Evolutionary conservation across 1,140 invertebrate genomes (phyloP), one percentile per base, ranked within the genome.

Genomic region (Aphidius gifuensis): DNA sequence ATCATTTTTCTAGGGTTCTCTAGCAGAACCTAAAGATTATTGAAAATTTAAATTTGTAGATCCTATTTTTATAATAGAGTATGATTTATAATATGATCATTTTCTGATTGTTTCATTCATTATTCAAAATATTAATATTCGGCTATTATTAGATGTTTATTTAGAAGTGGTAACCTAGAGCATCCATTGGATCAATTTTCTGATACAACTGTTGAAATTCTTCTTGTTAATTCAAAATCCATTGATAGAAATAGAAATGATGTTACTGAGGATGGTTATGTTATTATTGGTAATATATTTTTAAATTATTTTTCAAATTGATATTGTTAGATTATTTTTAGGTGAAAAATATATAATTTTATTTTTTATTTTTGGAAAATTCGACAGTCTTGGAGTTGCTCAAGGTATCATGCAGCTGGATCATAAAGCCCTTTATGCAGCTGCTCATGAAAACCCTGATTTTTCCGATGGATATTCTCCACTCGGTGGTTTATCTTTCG

Each of bases 1-100:
- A 71, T 90, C 89, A 0, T 97, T 92, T 71, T 98, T 97, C 76
- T 98, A 96, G 96, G 94, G 93, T 11, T 78, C 94, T 9, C 83
- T 92, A 21, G 95, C 96, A 0, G 88, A 92, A 68, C 85, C 87
- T 40, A 93, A 91, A 3, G 93, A 97, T 76, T 82, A 87, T 49
- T 81, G 97, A 9, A 86, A 87, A 60, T 92, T 98, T 75, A 87
- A 88, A 74, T 96, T 96, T 76, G 82, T 83, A 56, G 85, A 86
- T 64, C 92, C 95, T 40, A 86, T 89, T 69, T 70, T 81, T 69
- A 78, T 97, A 68, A 89, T 89, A 76, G 90, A 85, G 92, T 23
- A n/a, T n/a, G n/a, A n/a, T n/a, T n/a, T n/a, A n/a, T n/a, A n/a
- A n/a, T n/a, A n/a, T 94, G 83, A 83, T 73, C 67, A 62, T 39